Evolutionary conservation across 2,888 invertebrate genomes (phyloP), one percentile per base, ranked within the genome.

Genomic region (Synanthedon myopaeformis): DNA sequence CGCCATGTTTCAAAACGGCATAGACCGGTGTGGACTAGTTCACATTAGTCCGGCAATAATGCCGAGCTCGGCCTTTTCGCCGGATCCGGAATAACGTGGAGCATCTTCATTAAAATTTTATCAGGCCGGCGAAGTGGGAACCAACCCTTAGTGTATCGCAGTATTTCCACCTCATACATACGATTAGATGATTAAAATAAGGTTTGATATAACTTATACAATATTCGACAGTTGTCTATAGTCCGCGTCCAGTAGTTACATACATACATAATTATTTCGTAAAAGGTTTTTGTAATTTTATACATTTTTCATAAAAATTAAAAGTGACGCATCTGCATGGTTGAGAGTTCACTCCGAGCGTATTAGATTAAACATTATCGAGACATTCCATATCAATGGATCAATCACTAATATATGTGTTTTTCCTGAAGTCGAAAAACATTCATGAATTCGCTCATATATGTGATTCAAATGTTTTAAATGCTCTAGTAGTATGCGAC

Each of bases 341-440:
- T 73, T 72, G 72, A 76, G 74, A 75, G 70, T 64, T 61, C 65
- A 64, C 69, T 74, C 76, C 72, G 65, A 69, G 60, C 73, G 72
- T 74, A 76, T 76, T 76, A 80, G 79, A 70, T 74, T 82, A 73
- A 35, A 78, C 60, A 72, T 71, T 74, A 82, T 78, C 82, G 86
- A 86, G 87, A 87, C 87, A 87, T 87, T 87, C 87, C 87, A 87
- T 87, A 87, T 87, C 86, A 75, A 78, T 70, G 67, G 64, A 64
- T 50, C 35, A 28, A 42, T 51, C 41, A 28, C 23, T 48, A 23
- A 23, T 23, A 23, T 23, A 23, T 23, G 35, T 52, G 42, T 45
- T 45, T 35, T 35, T 35, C 35, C 13, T 45, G 6, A 13, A 14
- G 45, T 14, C 23, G 41, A 41, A 49, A 53, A 19, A 48, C 28